Conservation (phyloP, 2,113 vertebrate species). For the Cyanoderma ruficeps region DNA sequence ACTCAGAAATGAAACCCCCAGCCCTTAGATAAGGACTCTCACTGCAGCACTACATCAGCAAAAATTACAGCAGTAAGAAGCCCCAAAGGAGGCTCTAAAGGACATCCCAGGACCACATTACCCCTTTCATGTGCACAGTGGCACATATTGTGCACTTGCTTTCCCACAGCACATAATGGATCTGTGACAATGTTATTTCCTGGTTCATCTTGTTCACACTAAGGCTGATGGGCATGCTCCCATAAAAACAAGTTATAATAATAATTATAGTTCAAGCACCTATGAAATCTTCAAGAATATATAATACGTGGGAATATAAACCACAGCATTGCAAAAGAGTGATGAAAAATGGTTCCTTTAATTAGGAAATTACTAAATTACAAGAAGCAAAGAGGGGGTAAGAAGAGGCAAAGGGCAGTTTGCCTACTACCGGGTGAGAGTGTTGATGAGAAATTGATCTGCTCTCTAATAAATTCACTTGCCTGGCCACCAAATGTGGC, state of each 20-base stretch:
- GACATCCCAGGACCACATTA: accelerated
- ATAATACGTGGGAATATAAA: not conserved
- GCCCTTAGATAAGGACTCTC: not conserved
- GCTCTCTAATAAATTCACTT: not conserved
- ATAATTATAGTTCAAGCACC: not conserved
- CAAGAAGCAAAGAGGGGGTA: not conserved
- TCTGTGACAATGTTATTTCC: not conserved
- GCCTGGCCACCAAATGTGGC: not conserved
- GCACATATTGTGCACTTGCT: accelerated
- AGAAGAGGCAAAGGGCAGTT: constrained; percentile 4
- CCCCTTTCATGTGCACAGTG: not conserved
- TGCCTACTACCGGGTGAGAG: not conserved
- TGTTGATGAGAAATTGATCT: constrained; percentile 33
- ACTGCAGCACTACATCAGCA: not conserved
- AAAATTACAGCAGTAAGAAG: not conserved
- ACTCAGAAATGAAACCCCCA: not conserved
- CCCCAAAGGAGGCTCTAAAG: not conserved
- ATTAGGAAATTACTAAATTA: not conserved
- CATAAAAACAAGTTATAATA: not conserved
- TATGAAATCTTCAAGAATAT: not conserved
- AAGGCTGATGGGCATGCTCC: not conserved
- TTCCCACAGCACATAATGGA: not conserved
- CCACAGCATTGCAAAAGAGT: not conserved
- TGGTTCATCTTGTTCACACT: not conserved
- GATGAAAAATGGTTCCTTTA: not conserved